A percentile compares a stretch with the other conserved stretches of the same genome.
Evolutionary conservation across 2,888 invertebrate genomes (phyloP).

Genomic region (Craniophora ligustri): DNA sequence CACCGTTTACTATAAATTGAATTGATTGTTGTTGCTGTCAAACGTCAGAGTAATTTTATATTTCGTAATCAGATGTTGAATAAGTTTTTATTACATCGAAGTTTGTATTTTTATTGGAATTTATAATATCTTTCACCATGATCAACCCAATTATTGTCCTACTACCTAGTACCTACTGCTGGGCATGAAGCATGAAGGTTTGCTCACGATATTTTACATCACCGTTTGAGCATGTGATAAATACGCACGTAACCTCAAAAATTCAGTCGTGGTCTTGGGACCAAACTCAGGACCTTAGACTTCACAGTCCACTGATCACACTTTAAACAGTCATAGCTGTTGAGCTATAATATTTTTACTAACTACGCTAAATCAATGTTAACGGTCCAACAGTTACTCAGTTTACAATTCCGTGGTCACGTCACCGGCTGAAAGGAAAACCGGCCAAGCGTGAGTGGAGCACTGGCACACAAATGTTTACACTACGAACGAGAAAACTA

Average conservation of each 20-base stretch:
- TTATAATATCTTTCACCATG: too few species aligned
- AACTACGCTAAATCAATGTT: constrained; percentile 22
- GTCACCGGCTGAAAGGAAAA: constrained; percentile 26
- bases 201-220: too few species aligned
- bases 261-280: too few species aligned
- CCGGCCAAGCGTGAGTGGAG: constrained; percentile 21
- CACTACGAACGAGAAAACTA: constrained; percentile 5
- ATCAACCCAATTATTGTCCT: too few species aligned
- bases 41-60: neutral
- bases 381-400: constrained; percentile 17
- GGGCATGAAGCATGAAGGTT: too few species aligned
- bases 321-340: too few species aligned
- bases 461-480: constrained; percentile 3
- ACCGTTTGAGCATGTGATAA: too few species aligned
- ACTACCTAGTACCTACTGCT: too few species aligned
- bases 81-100: constrained; percentile 15
- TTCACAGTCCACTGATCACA: too few species aligned
- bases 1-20: constrained; percentile 34
- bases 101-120: too few species aligned
- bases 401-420: constrained; percentile 11
- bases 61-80: constrained; percentile 17
- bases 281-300: too few species aligned
- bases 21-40: constrained; percentile 28
- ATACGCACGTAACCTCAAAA: too few species aligned
- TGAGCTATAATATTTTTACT: constrained; percentile 3